Conservation (phyloP, 1,140 invertebrate species). For the Microvelia longipes region DNA sequence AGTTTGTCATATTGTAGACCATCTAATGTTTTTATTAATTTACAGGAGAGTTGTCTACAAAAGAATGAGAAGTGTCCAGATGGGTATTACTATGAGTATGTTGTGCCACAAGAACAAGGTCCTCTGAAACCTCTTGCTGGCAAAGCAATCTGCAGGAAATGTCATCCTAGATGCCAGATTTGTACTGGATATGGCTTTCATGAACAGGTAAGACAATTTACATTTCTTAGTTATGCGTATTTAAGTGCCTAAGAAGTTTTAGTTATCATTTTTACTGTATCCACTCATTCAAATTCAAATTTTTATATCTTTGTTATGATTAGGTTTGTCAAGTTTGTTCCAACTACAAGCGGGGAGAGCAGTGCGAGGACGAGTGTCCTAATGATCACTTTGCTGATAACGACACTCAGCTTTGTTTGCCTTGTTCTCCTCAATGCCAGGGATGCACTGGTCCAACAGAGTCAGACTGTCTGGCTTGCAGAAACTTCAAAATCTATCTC, state of each 20-base stretch:
- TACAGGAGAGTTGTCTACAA: slow-evolving; percentile 52
- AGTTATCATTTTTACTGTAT: too few species aligned
- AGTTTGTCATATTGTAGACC: too few species aligned
- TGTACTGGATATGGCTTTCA: slow-evolving; percentile 81
- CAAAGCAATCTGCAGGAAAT: slow-evolving; percentile 72
- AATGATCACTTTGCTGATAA: slow-evolving; percentile 67
- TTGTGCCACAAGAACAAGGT: slow-evolving; percentile 55
- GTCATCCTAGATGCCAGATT: slow-evolving; percentile 74
- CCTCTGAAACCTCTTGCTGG: slow-evolving; percentile 50
- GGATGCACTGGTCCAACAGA: slow-evolving; percentile 65
- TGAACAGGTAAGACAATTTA: slow-evolving; percentile 32
- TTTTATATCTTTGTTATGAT: neutral
- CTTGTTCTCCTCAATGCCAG: slow-evolving; percentile 64
- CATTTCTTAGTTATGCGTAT: too few species aligned
- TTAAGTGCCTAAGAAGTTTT: too few species aligned
- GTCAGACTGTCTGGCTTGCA: slow-evolving; percentile 65
- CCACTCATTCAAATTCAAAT: too few species aligned
- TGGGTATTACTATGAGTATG: slow-evolving; percentile 71
- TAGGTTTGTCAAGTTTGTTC: slow-evolving; percentile 65
- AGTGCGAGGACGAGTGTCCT: slow-evolving; percentile 82
- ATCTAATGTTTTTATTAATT: too few species aligned
- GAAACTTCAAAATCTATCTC: slow-evolving; percentile 67
- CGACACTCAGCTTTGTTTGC: slow-evolving; percentile 50
- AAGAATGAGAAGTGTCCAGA: slow-evolving; percentile 66
- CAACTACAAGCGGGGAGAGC: slow-evolving; percentile 68